Conservation (phyloP, 1,140 invertebrate genomes). For the Calliopsis andreniformis region DNA sequence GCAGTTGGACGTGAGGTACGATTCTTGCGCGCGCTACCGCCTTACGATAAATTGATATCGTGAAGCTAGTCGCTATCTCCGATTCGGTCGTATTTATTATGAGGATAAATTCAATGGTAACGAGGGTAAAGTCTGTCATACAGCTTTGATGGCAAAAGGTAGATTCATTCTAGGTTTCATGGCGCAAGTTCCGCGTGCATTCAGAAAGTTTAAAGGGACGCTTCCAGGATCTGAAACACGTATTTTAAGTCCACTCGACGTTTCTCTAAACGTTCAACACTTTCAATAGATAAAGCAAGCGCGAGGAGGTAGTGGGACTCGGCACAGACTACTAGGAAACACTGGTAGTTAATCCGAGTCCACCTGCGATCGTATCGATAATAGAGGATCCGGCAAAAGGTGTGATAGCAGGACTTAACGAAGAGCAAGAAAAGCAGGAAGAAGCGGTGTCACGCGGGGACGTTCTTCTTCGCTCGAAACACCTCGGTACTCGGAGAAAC, state of each 20-base stretch:
- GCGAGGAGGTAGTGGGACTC: neutral
- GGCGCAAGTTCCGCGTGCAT: neutral
- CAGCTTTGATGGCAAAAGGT: too few species aligned
- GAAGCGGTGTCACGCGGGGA: constrained; percentile 47
- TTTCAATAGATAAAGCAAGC: neutral
- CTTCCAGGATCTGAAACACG: constrained; percentile 1
- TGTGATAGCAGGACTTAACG: constrained; percentile 53
- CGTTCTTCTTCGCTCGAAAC: constrained; percentile 37
- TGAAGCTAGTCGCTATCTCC: too few species aligned
- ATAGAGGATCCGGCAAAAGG: constrained; percentile 50
- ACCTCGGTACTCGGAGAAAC: constrained; percentile 41
- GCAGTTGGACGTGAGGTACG: too few species aligned
- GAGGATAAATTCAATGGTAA: too few species aligned
- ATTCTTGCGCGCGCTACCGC: too few species aligned
- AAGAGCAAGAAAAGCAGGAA: constrained; percentile 54
- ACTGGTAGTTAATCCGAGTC: constrained; percentile 58
- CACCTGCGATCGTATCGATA: constrained; percentile 56
- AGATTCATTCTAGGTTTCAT: too few species aligned
- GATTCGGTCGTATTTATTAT: too few species aligned
- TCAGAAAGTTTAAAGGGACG: neutral
- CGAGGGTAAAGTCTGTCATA: too few species aligned
- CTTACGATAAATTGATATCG: too few species aligned
- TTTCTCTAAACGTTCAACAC: neutral
- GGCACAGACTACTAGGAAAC: constrained; percentile 53
- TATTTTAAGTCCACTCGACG: neutral